These are phyloP conservation scores for Lobophora halterata DNA, from an alignment of 2,888 invertebrate species.

Conservation along the genomic window DNA sequence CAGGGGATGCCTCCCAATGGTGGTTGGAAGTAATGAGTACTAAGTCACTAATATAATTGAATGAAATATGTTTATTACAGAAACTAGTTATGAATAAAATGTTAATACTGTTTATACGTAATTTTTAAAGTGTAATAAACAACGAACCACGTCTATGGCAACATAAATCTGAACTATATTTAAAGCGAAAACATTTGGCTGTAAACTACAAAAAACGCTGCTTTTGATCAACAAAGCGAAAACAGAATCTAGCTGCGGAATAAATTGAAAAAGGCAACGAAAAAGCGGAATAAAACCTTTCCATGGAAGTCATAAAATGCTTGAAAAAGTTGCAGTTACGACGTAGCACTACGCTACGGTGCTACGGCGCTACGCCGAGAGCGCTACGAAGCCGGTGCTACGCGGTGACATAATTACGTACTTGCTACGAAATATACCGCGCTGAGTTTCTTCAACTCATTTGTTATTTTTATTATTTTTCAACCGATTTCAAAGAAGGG, in stretches of 20 bases:
- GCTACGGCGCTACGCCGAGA: conserved; percentile 19
- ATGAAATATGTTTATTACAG: no score
- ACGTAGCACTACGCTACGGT: conserved; percentile 18
- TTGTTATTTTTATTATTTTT: no score
- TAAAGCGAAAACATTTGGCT: conserved; percentile 9
- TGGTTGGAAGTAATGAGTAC: no score
- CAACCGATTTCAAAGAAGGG: no score
- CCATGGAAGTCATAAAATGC: conserved; percentile 10
- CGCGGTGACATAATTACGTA: conserved; percentile 8
- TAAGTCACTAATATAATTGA: no score
- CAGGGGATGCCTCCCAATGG: no score
- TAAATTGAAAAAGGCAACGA: conserved; percentile 6
- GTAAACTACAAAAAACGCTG: neutral
- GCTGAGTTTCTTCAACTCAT: no score
- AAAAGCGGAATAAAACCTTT: conserved; percentile 10
- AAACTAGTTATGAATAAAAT: no score
- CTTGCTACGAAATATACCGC: no score
- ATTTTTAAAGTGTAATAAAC: no score
- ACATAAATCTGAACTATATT: conserved; percentile 9
- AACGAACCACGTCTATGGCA: neutral
- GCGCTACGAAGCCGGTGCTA: conserved; percentile 12
- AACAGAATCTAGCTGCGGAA: conserved; percentile 13
- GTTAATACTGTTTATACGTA: no score
- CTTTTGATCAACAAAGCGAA: conserved; percentile 13
- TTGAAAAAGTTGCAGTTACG: conserved; percentile 16